Percentiles rank a stretch among this genome's conserved stretches.
phyloP scores from a whole-genome alignment of 1,140 invertebrate genomes.

The Trissolcus basalis region DNA sequence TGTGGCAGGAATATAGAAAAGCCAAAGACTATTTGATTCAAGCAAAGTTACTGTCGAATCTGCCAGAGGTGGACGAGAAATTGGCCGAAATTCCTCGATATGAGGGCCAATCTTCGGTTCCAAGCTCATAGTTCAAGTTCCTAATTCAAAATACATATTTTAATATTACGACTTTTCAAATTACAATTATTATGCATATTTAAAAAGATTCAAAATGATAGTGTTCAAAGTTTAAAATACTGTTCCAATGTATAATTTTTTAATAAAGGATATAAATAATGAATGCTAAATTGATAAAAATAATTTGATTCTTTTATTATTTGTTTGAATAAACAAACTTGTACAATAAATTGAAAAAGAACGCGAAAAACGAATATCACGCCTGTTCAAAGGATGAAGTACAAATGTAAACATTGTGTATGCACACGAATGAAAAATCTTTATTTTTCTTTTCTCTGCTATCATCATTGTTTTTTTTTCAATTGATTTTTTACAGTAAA shows the following conservation, averaged over 20 bases:
- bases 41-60: background rate
- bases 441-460: constrained; percentile 30
- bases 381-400: constrained; percentile 34
- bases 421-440: constrained; percentile 48
- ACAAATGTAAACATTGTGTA: constrained; percentile 30
- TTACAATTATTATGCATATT: no score
- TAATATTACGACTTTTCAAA: no score
- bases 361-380: constrained; percentile 32
- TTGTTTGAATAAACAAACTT: constrained; percentile 49
- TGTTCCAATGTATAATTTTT: background rate
- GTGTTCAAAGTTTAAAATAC: background rate
- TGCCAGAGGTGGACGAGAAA: constrained; percentile 6
- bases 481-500: constrained; percentile 51
- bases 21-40: constrained; percentile 4
- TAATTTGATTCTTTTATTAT: constrained; percentile 51
- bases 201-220: no score
- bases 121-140: no score
- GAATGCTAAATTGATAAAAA: constrained; percentile 35
- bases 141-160: no score
- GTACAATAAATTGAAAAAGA: constrained; percentile 45
- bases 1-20: constrained; percentile 14
- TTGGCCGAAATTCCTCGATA: background rate
- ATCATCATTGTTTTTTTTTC: constrained; percentile 13
- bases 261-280: constrained; percentile 15
- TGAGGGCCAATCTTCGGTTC: background rate